These are phyloP conservation scores for Eutrigla gurnardus DNA, from an alignment of 2,797 vertebrate species.

Conservation along the genomic window DNA sequence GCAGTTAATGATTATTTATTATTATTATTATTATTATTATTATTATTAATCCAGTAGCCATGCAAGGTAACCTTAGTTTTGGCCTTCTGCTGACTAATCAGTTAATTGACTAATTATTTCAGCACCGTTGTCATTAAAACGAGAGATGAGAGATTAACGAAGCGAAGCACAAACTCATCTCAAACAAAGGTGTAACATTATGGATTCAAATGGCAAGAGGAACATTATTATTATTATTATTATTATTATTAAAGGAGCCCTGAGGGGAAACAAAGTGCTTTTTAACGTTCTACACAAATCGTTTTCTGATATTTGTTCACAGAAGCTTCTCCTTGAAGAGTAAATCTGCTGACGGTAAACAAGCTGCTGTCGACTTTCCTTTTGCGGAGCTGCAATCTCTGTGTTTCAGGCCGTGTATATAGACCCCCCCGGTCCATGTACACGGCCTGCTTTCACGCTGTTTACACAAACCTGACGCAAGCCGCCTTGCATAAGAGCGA, in stretches of 20 bases:
- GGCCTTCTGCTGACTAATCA: background rate
- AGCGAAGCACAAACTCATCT: background rate
- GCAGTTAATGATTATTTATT: no score
- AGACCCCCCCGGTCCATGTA: slow-evolving; percentile 39
- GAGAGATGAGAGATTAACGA: background rate
- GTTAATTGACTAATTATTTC: background rate
- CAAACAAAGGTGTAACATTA: background rate
- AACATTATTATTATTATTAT: background rate
- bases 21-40: no score
- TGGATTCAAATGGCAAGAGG: background rate
- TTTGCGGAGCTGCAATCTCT: slow-evolving; percentile 37
- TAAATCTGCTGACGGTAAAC: slow-evolving; percentile 46
- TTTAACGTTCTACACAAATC: slow-evolving; percentile 7
- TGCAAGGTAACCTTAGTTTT: no score
- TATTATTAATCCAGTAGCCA: no score
- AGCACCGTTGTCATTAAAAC: background rate
- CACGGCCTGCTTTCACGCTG: slow-evolving; percentile 49
- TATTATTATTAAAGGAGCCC: background rate
- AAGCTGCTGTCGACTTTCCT: slow-evolving; percentile 20
- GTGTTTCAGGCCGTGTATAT: slow-evolving; percentile 68
- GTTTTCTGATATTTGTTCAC: background rate
- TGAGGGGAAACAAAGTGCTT: slow-evolving; percentile 12
- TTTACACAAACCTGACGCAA: slow-evolving; percentile 53
- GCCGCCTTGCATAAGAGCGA: slow-evolving; percentile 11
- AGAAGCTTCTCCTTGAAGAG: slow-evolving; percentile 5